Evolutionary conservation across 2,797 vertebrate genomes (phyloP), one percentile per base, ranked within the genome.

Genomic region (Myotis planiceps): DNA sequence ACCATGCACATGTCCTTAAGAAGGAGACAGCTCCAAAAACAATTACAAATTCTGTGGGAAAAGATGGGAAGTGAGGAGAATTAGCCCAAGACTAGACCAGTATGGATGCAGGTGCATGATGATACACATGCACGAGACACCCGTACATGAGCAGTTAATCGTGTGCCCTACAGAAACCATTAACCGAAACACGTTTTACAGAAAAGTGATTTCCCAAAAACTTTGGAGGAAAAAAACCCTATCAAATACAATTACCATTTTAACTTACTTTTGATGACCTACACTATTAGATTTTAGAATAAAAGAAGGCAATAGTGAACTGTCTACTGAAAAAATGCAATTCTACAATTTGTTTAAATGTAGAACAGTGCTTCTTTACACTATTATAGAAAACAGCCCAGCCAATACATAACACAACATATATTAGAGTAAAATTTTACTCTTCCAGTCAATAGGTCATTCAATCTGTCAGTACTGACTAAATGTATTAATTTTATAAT

Each of bases 191-290:
- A 90, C 34, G 49, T 81, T 69, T 94, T 89, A 32, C 84, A 94
- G 29, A 81, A 81, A 92, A 81, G 18, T 85, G 37, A 92, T 45
- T 76, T 90, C 34, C 65, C 60, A 92, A 93, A 25, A 96, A 93
- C 39, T 94, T 16, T 78, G 68, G 51, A 92, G 45, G 42, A 15
- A 69, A 95, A 95, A 78, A 92, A 93, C 9, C 74, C 0, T 75
- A 71, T 87, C 42, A 85, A 96, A 84, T 69, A 42, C 15, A 78
- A 83, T 42, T 88, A 79, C 39, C 71, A 94, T 68, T 94, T 90
- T 75, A 90, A 93, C 72, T 96, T 82, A 88, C 49, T 75, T 96
- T 76, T 92, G 25, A 89, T 87, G 42, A 84, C 51, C 89, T 84
- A 92, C 2, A 76, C 32, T 74, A 74, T 27, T 81, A 53, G 16